A percentile compares a stretch with the other conserved stretches of the same genome.
Evolutionary conservation across 2,888 invertebrate species (phyloP).

Genomic region (Protula sp.): DNA sequence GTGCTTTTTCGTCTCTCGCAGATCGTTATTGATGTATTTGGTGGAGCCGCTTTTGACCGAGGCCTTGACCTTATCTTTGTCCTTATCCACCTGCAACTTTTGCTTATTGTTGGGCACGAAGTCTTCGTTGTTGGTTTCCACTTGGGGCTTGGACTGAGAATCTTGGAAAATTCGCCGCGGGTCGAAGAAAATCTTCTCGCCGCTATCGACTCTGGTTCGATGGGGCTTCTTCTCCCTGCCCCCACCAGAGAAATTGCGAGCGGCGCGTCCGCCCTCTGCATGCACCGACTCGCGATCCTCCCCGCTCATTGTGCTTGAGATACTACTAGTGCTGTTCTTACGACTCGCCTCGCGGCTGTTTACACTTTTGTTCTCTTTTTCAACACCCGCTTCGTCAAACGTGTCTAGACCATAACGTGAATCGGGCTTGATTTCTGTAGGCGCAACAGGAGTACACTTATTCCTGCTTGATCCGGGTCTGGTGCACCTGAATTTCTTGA

Average conservation of each 20-base stretch:
- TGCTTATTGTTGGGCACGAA: neutral
- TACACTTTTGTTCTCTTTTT: neutral
- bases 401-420: conserved; percentile 2
- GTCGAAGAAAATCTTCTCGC: neutral
- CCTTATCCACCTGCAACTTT: neutral
- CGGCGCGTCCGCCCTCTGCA: neutral
- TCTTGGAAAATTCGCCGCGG: neutral
- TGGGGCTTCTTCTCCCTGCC: neutral
- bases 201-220: neutral
- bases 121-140: neutral
- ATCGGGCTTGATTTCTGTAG: neutral
- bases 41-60: neutral
- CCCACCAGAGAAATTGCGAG: neutral
- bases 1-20: neutral
- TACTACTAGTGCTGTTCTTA: neutral
- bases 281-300: neutral
- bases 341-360: neutral
- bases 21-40: neutral
- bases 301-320: neutral
- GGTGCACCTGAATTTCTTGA: neutral
- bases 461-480: neutral
- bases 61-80: neutral
- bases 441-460: neutral
- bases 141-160: neutral
- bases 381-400: neutral